Conservation (phyloP, 2,888 invertebrate species). For the Xylocampa areola region DNA sequence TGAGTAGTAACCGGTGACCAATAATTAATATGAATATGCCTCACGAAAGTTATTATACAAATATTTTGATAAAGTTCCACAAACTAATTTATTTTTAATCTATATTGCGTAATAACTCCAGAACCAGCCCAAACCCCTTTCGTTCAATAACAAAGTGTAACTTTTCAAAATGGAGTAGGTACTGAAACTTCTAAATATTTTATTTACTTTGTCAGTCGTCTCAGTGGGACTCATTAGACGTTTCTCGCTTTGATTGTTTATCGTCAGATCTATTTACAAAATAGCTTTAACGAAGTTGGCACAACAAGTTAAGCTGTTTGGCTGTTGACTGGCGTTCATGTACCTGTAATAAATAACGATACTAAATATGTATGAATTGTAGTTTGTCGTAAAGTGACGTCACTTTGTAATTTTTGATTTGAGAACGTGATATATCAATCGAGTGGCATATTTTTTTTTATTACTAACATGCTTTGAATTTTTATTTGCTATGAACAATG, state of each 20-base stretch:
- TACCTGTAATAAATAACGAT: conserved; percentile 30
- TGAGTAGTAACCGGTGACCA: too few relatives aligned
- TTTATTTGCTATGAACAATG: too few relatives aligned
- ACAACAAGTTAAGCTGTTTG: conserved; percentile 28
- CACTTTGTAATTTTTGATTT: not conserved
- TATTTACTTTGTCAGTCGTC: not conserved
- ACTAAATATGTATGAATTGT: conserved; percentile 4
- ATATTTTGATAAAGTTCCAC: too few relatives aligned
- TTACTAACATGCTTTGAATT: too few relatives aligned
- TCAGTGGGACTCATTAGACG: conserved; percentile 27
- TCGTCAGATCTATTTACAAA: conserved; percentile 45
- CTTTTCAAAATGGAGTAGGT: not conserved
- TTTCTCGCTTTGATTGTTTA: conserved; percentile 27
- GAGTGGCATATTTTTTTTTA: too few relatives aligned
- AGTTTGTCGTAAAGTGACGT: not conserved
- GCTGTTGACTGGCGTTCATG: conserved; percentile 17
- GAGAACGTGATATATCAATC: too few relatives aligned
- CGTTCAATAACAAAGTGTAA: not conserved
- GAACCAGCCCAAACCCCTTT: too few relatives aligned
- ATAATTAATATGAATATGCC: too few relatives aligned
- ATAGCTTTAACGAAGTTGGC: conserved; percentile 43
- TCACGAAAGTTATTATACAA: too few relatives aligned
- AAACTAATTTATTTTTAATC: too few relatives aligned
- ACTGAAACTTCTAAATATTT: not conserved
- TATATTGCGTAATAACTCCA: too few relatives aligned